Evolutionary conservation across 2,888 invertebrate species (phyloP).

Genomic region (Ichneumoninae sp.): DNA sequence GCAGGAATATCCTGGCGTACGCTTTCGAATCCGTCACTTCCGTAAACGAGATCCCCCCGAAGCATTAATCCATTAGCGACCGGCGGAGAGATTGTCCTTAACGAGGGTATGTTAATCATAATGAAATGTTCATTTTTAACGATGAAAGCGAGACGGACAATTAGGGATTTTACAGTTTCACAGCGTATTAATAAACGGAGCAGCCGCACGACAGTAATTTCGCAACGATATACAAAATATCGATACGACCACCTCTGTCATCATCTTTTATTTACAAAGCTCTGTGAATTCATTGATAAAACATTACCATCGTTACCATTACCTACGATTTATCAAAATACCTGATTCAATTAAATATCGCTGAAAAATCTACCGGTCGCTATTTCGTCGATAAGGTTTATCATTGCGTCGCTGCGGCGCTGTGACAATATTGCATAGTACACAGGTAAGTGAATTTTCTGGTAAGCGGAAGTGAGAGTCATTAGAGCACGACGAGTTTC

Average conservation of each 20-base stretch:
- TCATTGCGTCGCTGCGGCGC: too few relatives aligned
- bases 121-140: constrained; percentile 40
- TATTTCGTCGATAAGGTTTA: neutral
- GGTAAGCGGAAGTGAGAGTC: neutral
- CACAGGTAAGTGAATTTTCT: neutral
- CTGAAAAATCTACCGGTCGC: neutral
- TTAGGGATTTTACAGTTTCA: constrained; percentile 4
- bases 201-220: neutral
- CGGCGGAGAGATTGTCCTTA: neutral
- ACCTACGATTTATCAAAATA: constrained; percentile 16
- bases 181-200: constrained; percentile 30
- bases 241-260: neutral
- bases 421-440: too few relatives aligned
- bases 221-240: neutral
- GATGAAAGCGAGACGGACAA: neutral
- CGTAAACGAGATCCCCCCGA: neutral
- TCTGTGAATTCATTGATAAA: constrained; percentile 9
- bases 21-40: neutral
- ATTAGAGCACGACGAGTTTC: neutral
- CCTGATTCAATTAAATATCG: constrained; percentile 20
- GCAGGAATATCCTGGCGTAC: neutral
- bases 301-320: constrained; percentile 16
- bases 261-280: constrained; percentile 34
- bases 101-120: constrained; percentile 17
- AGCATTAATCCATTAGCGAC: constrained; percentile 42